These are phyloP conservation scores for Nebria brevicollis DNA, from an alignment of 2,888 invertebrate genomes.

Conservation along the genomic window DNA sequence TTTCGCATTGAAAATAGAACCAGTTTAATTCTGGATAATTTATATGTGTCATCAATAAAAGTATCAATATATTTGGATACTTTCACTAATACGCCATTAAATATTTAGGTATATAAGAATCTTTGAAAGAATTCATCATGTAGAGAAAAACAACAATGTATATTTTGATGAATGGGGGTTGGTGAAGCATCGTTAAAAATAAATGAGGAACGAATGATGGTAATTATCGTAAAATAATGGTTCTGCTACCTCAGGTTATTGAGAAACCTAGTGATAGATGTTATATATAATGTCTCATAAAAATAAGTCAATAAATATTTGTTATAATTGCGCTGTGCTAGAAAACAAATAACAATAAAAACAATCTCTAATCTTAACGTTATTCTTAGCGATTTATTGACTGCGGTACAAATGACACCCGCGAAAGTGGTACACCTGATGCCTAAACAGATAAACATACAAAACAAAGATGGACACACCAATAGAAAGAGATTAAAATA, in stretches of 20 bases:
- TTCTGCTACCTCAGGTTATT: constrained; percentile 1
- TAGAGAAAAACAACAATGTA: no score
- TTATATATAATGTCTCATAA: constrained; percentile 1
- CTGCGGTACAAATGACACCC: background rate
- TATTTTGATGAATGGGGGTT: background rate
- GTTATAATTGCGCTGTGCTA: background rate
- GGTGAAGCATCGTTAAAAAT: background rate
- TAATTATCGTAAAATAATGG: background rate
- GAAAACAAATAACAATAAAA: background rate
- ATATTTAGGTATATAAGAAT: no score
- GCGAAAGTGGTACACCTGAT: constrained; percentile 1
- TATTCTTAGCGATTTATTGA: background rate
- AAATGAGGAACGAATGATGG: background rate
- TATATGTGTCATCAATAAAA: no score
- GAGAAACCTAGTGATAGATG: background rate
- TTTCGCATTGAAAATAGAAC: no score
- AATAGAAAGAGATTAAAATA: background rate
- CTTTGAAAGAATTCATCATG: no score
- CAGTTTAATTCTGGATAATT: no score
- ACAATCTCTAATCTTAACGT: background rate
- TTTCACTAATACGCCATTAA: no score
- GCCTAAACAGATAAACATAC: background rate
- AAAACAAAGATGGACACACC: background rate
- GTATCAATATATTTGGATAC: no score
- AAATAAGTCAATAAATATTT: background rate